Base-by-base conservation (phyloP, 2,888 invertebrate genomes). In the Drosophila tripunctata region DNA sequence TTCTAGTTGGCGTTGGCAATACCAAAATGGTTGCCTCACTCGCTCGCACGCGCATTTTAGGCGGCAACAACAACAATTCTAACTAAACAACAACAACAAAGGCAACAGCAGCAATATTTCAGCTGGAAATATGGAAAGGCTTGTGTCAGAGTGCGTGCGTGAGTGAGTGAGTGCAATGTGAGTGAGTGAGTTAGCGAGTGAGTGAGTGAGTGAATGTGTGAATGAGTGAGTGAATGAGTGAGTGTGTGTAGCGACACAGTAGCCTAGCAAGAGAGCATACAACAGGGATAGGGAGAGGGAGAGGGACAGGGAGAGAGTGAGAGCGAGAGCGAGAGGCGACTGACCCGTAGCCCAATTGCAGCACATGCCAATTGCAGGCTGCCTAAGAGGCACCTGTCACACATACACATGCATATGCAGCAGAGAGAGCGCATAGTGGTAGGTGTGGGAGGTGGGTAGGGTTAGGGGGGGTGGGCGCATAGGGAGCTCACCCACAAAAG, bases 71-170 rank as follows among this genome's bases (percentile, higher is more conserved):
- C 50, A 64, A 40, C 45, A 36, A 24, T 36, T 36, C 21, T 38
- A 68, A 66, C 63, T 54, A 62, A 67, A 64, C 66, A 50, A 69
- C 58, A 68, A 58, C 63, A 54, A 35, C 67, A 67, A 54, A 47
- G 52, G 31, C 68, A 61, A 30, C 55, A 52, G 47, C 61, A 65
- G n/a, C 71, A 78, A 75, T 82, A 79, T 85, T 85, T 85, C 79
- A 85, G 63, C 77, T 86, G 80, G 80, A 80, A 80, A 83, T 86
- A 76, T 80, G 85, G 78, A 85, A 82, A 72, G 70, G 47, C n/a
- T n/a, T n/a, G 45, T 45, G 50, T 27, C 43, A 40, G 19, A 51
- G 60, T 54, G 57, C 35, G 36, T 40, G 21, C 27, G 19, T 24
- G 17, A 21, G 50, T 24, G 24, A 17, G 41, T 41, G 8, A 15